phyloP scores from a whole-genome alignment of 2,113 vertebrate species.

The Takifugu bimaculatus region DNA sequence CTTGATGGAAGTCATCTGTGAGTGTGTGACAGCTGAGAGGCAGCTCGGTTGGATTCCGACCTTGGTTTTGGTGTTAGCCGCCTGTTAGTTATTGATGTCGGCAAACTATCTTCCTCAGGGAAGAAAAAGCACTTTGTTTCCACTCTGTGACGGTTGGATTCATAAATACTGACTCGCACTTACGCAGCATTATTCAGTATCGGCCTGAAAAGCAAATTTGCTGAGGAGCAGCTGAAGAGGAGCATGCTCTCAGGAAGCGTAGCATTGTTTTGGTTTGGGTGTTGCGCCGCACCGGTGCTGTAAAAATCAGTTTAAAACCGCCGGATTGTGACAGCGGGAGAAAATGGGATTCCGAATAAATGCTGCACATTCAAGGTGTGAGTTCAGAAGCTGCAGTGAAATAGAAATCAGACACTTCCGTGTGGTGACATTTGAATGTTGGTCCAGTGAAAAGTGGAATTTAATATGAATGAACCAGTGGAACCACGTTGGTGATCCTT shows the following conservation, averaged over 20 bases:
- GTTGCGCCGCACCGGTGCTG: not conserved
- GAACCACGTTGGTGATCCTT: not conserved
- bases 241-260: constrained; percentile 1
- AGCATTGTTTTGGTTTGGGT: not conserved
- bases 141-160: constrained; percentile 20
- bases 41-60: not conserved
- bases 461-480: too few relatives aligned
- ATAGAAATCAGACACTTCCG: not conserved
- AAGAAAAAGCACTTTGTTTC: constrained; percentile 22
- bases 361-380: not conserved
- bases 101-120: constrained; percentile 13
- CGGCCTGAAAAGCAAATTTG: constrained; percentile 34
- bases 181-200: constrained; percentile 14
- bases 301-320: not conserved
- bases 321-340: not conserved
- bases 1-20: not conserved
- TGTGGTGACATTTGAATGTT: too few relatives aligned
- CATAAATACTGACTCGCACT: constrained; percentile 43
- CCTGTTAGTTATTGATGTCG: constrained; percentile 50
- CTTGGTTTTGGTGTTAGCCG: constrained; percentile 15
- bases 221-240: constrained; percentile 13
- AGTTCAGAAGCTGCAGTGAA: not conserved
- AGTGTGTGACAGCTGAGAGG: constrained; percentile 16
- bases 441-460: not conserved
- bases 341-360: not conserved